Conservation (phyloP, 2,888 invertebrate species). For the Parascotia fuliginaria region DNA sequence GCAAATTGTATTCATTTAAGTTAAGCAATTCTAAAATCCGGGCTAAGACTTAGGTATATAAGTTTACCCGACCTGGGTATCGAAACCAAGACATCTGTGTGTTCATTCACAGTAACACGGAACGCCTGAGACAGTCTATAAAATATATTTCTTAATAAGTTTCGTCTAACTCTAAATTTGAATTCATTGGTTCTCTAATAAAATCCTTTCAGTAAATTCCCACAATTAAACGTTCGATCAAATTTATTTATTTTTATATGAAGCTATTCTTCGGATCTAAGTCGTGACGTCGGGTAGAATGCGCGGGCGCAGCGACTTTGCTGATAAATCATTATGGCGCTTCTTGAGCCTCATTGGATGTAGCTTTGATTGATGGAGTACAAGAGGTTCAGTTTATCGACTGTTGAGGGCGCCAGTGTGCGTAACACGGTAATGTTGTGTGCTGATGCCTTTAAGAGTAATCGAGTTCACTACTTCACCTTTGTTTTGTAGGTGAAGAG, state of each 20-base stretch:
- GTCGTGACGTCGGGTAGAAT: slow-evolving; percentile 56
- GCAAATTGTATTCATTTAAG: too few relatives aligned
- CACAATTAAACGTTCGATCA: slow-evolving; percentile 38
- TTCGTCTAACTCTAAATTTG: too few relatives aligned
- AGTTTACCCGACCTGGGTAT: too few relatives aligned
- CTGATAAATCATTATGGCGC: slow-evolving; percentile 80
- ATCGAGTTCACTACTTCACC: background rate
- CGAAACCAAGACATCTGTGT: too few relatives aligned
- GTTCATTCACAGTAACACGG: too few relatives aligned
- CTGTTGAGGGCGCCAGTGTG: slow-evolving; percentile 39
- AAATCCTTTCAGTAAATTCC: slow-evolving; percentile 28
- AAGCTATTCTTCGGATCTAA: slow-evolving; percentile 26
- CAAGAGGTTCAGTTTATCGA: slow-evolving; percentile 40
- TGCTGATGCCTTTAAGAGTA: slow-evolving; percentile 22
- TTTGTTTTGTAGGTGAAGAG: background rate
- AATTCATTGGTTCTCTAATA: background rate
- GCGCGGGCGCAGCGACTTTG: slow-evolving; percentile 45
- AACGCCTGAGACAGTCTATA: too few relatives aligned
- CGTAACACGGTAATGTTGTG: slow-evolving; percentile 43
- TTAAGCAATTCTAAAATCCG: too few relatives aligned
- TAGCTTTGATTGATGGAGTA: slow-evolving; percentile 71
- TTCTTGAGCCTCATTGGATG: slow-evolving; percentile 76
- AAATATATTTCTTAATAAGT: too few relatives aligned
- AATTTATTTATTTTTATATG: slow-evolving; percentile 32
- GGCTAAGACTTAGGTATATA: too few relatives aligned